Conservation (phyloP, 2,797 vertebrate genomes). For the Notolepis coatsorum region DNA sequence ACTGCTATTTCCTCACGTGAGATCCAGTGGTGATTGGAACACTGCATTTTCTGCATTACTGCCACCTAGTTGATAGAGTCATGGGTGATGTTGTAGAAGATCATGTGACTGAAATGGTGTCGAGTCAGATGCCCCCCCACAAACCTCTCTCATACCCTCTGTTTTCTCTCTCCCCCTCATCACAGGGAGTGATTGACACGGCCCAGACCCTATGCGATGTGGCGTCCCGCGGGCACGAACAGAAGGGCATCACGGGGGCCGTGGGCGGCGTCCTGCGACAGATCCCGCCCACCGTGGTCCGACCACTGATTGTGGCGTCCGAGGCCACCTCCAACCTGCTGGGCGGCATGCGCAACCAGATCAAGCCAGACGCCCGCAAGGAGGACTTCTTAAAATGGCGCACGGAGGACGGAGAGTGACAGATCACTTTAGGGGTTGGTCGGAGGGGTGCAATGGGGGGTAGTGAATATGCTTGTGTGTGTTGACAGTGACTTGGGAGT, state of each 20-base stretch:
- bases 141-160: background rate
- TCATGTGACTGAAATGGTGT: too few relatives aligned
- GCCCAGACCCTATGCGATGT: conserved; percentile 93
- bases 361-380: conserved; percentile 91
- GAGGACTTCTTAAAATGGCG: conserved; percentile 95
- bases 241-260: conserved; percentile 92
- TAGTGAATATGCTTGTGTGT: conserved; percentile 43
- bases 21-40: too few relatives aligned
- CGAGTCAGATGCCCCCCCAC: too few relatives aligned
- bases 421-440: conserved; percentile 45
- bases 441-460: conserved; percentile 12
- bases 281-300: conserved; percentile 93
- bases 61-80: too few relatives aligned
- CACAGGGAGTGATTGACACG: conserved; percentile 90
- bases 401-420: conserved; percentile 87
- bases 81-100: too few relatives aligned
- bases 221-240: conserved; percentile 91
- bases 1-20: too few relatives aligned
- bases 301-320: conserved; percentile 91
- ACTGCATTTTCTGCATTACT: too few relatives aligned
- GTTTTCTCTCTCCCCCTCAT: background rate
- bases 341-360: conserved; percentile 95
- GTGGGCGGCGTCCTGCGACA: conserved; percentile 93
- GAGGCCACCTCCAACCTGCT: conserved; percentile 94
- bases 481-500: too few relatives aligned